Evolutionary conservation across 2,113 vertebrate species (phyloP).

Genomic region (Parus major): DNA sequence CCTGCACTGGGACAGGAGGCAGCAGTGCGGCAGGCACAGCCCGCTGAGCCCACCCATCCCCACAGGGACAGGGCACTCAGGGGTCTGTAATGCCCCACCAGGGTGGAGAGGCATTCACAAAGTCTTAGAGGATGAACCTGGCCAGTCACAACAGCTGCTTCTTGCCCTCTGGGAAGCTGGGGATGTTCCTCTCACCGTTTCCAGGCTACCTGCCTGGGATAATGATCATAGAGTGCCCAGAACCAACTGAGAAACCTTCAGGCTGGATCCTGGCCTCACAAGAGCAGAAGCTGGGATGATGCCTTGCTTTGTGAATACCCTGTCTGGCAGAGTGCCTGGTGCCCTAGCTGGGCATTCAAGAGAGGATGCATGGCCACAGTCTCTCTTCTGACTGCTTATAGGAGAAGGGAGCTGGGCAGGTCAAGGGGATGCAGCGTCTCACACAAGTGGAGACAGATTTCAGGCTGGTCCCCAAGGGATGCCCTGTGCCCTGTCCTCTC

Average conservation of each 20-base stretch:
- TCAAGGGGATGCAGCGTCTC: background rate
- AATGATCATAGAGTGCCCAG: background rate
- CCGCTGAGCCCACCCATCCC: background rate
- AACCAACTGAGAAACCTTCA: background rate
- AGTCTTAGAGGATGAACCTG: background rate
- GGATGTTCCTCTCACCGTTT: background rate
- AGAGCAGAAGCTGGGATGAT: background rate
- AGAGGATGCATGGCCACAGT: accelerated
- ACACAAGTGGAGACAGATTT: background rate
- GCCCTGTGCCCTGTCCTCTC: background rate
- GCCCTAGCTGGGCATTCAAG: background rate
- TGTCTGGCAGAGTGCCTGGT: background rate
- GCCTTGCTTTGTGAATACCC: background rate
- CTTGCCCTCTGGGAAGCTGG: background rate
- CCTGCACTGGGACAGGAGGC: background rate
- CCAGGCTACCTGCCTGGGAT: background rate
- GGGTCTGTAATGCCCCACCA: background rate
- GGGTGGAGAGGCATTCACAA: background rate
- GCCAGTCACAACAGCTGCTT: background rate
- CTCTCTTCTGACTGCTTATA: background rate
- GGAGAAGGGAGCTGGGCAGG: background rate
- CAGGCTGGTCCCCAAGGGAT: background rate
- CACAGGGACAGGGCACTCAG: background rate
- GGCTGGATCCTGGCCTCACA: background rate
- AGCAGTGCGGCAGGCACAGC: background rate